These are phyloP conservation scores for Noctua janthina DNA, from an alignment of 2,888 invertebrate genomes.

Conservation along the genomic window DNA sequence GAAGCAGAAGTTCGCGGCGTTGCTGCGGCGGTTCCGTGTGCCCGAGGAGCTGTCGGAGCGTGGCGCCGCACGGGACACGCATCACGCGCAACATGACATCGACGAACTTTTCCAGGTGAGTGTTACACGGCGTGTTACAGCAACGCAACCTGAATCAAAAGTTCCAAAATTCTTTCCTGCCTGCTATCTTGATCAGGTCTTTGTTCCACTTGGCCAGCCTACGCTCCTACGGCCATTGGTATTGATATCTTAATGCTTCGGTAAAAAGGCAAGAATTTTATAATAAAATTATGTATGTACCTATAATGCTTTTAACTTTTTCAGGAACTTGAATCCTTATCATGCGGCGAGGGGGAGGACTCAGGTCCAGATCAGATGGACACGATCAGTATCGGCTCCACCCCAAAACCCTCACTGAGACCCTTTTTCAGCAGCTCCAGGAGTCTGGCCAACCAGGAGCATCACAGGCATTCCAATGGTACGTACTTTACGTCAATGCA, in stretches of 20 bases:
- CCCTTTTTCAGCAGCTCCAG: slow-evolving; percentile 98
- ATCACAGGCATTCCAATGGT: slow-evolving; percentile 88
- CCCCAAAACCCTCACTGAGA: slow-evolving; percentile 98
- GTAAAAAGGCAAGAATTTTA: too few relatives aligned
- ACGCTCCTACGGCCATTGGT: not conserved
- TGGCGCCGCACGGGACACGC: slow-evolving; percentile 91
- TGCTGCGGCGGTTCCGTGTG: slow-evolving; percentile 97
- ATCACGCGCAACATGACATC: slow-evolving; percentile 96
- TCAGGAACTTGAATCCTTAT: slow-evolving; percentile 98
- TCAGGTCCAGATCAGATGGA: slow-evolving; percentile 97
- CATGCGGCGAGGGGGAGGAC: slow-evolving; percentile 95
- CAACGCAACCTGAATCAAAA: not conserved
- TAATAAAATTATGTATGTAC: too few relatives aligned
- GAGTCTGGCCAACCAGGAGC: slow-evolving; percentile 92
- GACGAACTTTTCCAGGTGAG: slow-evolving; percentile 95
- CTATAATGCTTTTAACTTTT: slow-evolving; percentile 24
- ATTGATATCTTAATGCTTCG: not conserved
- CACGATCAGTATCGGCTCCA: slow-evolving; percentile 98
- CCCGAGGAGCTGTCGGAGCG: slow-evolving; percentile 96
- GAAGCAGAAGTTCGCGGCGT: slow-evolving; percentile 98
- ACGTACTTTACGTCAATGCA: slow-evolving; percentile 55
- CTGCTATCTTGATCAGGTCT: not conserved
- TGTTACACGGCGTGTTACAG: slow-evolving; percentile 9
- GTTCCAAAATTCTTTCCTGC: too few relatives aligned
- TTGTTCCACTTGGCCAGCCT: not conserved